Base-by-base conservation (phyloP, 2,797 vertebrate species). In the Gobionotothen gibberifrons region DNA sequence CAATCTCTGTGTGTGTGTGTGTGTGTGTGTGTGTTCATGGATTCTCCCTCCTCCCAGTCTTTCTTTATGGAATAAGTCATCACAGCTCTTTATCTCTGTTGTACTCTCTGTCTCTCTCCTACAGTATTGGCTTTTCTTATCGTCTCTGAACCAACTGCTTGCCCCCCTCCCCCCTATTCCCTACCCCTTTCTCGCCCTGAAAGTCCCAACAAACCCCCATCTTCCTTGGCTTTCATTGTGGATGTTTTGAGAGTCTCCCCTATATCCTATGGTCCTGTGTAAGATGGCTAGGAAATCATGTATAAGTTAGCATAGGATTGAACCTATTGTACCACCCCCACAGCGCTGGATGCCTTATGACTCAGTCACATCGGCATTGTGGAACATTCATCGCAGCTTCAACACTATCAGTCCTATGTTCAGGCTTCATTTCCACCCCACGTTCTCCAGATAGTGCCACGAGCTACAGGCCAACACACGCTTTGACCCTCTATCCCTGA, bases 1-100 rank as follows among this genome's bases (percentile, higher is more conserved):
- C 76, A 74, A 72, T 83, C 63, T 67, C 44, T 63, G 65, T 70
- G 63, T 72, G 54, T 49, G 65, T 56, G 58, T 71, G 51, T 72
- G 70, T 72, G 79, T 54, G 61, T 66, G 69, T 58, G 57, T 70
- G 79, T 61, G 22, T 63, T 63, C 77, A 69, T 58, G 58, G 74
- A 66, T 79, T 70, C 60, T 74, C 57, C 74, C 47, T 47, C 44
- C 73, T 69, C 40, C 46, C 66, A 36, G 39, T 29, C 71, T 68
- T 47, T 76, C 69, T 89, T 85, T 91, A 81, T 82, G 65, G 79
- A 91, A 85, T 81, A 93, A 93, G 86, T 83, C 89, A 93, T 93
- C 92, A 80, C 62, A 75, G 70, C 81, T 84, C 89, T 92, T 92
- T 92, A 90, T 93, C 90, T 92, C 78, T 54, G 54, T 78, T 72